phyloP scores from a whole-genome alignment of 1,140 invertebrate genomes.

The Matsumurasca onukii region DNA sequence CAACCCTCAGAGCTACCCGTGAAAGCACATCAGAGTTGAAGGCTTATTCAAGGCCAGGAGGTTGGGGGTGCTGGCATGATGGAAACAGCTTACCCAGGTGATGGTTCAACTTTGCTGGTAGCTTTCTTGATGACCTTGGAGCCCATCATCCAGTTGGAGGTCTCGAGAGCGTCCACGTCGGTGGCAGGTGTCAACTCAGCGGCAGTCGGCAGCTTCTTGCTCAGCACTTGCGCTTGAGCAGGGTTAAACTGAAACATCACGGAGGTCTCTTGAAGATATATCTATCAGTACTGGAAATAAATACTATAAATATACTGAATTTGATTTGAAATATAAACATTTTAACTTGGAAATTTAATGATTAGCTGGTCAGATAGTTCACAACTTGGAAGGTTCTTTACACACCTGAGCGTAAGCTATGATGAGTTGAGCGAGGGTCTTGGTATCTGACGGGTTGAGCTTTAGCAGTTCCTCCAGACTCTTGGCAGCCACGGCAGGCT shows the following conservation, averaged over 20 bases:
- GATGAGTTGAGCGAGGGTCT: slow-evolving; percentile 82
- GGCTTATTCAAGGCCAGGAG: no score
- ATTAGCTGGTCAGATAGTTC: no score
- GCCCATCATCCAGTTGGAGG: slow-evolving; percentile 83
- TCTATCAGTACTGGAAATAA: no score
- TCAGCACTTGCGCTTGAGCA: slow-evolving; percentile 68
- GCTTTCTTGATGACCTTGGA: slow-evolving; percentile 79
- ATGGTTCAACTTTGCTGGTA: slow-evolving; percentile 57
- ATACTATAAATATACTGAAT: no score
- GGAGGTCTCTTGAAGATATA: no score
- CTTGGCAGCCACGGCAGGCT: slow-evolving; percentile 71
- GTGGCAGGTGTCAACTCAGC: slow-evolving; percentile 65
- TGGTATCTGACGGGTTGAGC: slow-evolving; percentile 73
- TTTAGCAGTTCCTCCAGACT: slow-evolving; percentile 82
- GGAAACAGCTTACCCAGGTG: slow-evolving; percentile 58
- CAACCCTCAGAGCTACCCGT: no score
- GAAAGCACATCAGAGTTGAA: no score
- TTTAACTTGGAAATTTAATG: no score
- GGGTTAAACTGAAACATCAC: slow-evolving; percentile 60
- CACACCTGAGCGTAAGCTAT: slow-evolving; percentile 80
- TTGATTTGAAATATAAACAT: no score
- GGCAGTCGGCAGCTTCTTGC: slow-evolving; percentile 69
- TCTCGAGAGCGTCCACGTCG: slow-evolving; percentile 85
- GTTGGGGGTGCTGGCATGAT: no score
- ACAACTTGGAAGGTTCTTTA: no score